A percentile compares a stretch with the other conserved stretches of the same genome.
Conservation (phyloP, 2,113 vertebrate genomes). For the Thymallus thymallus region DNA sequence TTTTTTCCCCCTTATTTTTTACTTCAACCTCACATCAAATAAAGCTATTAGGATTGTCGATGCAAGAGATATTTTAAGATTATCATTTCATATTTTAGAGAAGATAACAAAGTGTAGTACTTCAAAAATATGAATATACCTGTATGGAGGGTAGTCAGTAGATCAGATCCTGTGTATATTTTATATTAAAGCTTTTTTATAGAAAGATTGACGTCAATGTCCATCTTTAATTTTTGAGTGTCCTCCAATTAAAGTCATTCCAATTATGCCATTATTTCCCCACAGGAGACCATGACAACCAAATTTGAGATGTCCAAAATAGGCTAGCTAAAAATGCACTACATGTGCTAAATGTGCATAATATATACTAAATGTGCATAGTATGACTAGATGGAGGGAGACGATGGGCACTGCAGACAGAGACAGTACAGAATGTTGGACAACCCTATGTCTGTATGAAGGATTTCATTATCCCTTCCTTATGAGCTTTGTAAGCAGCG, state of each 20-base stretch:
- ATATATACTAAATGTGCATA: no score
- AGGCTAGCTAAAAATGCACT: no score
- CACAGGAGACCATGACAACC: slow-evolving; percentile 76
- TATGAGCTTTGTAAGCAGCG: slow-evolving; percentile 61
- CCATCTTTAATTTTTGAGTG: no score
- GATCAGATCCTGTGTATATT: no score
- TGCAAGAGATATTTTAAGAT: background rate
- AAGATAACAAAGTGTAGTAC: no score
- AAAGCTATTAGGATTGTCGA: background rate
- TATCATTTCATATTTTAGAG: no score
- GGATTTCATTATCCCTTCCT: slow-evolving; percentile 36
- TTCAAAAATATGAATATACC: background rate
- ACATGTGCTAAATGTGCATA: no score
- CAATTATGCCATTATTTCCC: slow-evolving; percentile 15
- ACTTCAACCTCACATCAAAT: background rate
- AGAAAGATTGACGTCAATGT: background rate
- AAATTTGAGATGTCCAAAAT: slow-evolving; percentile 85
- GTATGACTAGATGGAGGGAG: slow-evolving; percentile 62
- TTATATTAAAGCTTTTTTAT: no score
- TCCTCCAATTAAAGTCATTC: no score
- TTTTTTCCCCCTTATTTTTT: background rate
- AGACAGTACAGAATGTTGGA: background rate
- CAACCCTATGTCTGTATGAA: background rate
- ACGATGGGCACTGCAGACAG: background rate
- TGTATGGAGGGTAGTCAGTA: no score